phyloP scores from a whole-genome alignment of 2,888 invertebrate species.

The Chironomus tentans region DNA sequence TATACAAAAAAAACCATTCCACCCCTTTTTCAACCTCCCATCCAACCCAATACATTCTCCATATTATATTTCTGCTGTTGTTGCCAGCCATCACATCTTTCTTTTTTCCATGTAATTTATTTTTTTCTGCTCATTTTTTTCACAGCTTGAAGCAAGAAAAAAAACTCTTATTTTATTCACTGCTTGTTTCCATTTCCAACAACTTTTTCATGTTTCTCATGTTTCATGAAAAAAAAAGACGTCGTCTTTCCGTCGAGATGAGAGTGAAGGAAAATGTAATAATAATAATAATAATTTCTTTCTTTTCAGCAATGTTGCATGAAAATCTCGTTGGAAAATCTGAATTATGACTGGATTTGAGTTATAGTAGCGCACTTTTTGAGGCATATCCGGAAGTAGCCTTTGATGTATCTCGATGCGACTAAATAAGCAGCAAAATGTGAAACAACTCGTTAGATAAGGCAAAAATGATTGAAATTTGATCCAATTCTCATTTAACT shows the following conservation, averaged over 20 bases:
- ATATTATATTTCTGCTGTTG: too few species aligned
- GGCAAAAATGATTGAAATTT: too few species aligned
- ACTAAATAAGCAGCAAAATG: too few species aligned
- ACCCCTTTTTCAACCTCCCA: not conserved
- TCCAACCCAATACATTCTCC: too few species aligned
- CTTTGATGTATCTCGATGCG: too few species aligned
- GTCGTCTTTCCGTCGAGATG: not conserved
- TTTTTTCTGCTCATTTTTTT: constrained; percentile 13
- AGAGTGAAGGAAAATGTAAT: constrained; percentile 4
- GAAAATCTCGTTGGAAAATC: not conserved
- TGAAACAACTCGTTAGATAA: too few species aligned
- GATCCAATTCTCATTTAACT: too few species aligned
- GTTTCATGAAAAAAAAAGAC: not conserved
- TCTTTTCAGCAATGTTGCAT: not conserved
- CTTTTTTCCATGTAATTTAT: not conserved
- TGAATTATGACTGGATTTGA: not conserved
- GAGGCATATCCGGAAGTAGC: too few species aligned
- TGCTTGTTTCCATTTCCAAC: not conserved
- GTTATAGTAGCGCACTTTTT: too few species aligned
- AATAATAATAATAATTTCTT: constrained; percentile 1
- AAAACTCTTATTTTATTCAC: not conserved
- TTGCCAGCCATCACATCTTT: not conserved
- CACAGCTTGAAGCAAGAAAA: constrained; percentile 11
- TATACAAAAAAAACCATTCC: too few species aligned
- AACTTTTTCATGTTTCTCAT: too few species aligned